Evolutionary conservation across 1,140 invertebrate species (phyloP).

Genomic region (Macrosteles quadrilineatus): DNA sequence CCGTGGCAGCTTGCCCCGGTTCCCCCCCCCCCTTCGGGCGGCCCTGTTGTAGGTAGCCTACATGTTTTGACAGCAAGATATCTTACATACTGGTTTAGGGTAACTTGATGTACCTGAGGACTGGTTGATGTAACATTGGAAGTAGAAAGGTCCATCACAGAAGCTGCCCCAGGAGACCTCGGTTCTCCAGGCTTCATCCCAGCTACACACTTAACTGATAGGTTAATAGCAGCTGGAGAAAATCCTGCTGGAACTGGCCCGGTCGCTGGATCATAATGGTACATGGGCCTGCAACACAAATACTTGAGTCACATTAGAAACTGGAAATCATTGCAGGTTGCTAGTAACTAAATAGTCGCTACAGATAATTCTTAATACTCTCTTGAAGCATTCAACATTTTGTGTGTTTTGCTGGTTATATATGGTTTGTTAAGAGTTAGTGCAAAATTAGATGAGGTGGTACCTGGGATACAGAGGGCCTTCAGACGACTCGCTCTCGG

Average conservation of each 20-base stretch:
- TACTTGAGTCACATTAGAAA: constrained; percentile 12
- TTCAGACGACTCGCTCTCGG: constrained; percentile 56
- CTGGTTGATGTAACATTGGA: constrained; percentile 80
- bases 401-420: not conserved
- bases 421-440: not conserved
- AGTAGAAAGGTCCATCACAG: constrained; percentile 84
- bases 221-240: constrained; percentile 71
- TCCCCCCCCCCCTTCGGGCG: too few relatives aligned
- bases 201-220: constrained; percentile 81
- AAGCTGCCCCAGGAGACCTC: constrained; percentile 52
- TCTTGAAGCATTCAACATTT: constrained; percentile 24
- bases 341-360: too few relatives aligned
- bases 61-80: too few relatives aligned
- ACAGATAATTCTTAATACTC: not conserved
- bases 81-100: too few relatives aligned
- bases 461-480: constrained; percentile 71
- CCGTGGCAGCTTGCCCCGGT: too few relatives aligned
- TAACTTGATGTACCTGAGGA: constrained; percentile 74
- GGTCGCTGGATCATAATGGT: constrained; percentile 65
- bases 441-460: not conserved
- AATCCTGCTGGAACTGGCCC: constrained; percentile 58
- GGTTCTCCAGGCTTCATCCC: constrained; percentile 54
- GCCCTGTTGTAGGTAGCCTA: too few relatives aligned
- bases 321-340: not conserved
- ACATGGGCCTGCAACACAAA: constrained; percentile 64